Evolutionary conservation across 2,888 invertebrate genomes (phyloP).

Genomic region (Aleiodes alternator): DNA sequence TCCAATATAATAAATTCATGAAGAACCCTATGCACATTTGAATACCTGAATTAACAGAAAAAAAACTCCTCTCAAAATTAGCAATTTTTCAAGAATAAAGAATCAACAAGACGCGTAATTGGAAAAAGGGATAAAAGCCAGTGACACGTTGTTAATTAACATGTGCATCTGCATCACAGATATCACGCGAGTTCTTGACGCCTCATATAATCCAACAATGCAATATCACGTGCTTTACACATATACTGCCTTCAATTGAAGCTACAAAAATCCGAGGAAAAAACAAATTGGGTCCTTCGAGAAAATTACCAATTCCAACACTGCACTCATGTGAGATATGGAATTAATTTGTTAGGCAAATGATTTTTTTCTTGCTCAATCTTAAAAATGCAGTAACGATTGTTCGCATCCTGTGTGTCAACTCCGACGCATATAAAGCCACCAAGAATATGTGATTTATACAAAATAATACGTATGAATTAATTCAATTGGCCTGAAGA

Average conservation of each 20-base stretch:
- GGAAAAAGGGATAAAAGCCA: conserved; percentile 31
- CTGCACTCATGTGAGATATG: conserved; percentile 28
- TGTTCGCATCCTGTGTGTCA: not conserved
- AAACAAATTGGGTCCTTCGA: no score
- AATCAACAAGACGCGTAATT: conserved; percentile 29
- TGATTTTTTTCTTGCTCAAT: conserved; percentile 7
- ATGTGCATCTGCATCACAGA: conserved; percentile 47
- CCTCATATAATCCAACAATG: conserved; percentile 17
- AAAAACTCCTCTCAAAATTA: conserved; percentile 17
- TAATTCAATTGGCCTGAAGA: conserved; percentile 27
- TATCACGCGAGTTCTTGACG: conserved; percentile 6
- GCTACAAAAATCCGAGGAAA: no score
- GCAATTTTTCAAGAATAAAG: conserved; percentile 19
- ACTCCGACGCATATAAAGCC: conserved; percentile 16
- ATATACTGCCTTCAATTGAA: not conserved
- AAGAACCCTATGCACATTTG: not conserved
- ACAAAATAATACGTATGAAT: conserved; percentile 26
- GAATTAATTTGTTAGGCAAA: conserved; percentile 46
- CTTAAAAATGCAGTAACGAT: not conserved
- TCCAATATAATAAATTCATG: not conserved
- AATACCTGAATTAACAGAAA: not conserved
- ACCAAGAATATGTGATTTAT: conserved; percentile 19
- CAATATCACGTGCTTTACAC: conserved; percentile 6
- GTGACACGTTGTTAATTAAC: conserved; percentile 32
- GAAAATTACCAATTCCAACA: conserved; percentile 39